A percentile compares a stretch with the other conserved stretches of the same genome.
Evolutionary conservation across 2,113 vertebrate genomes (phyloP).

Genomic region (Macroglossus sobrinus): DNA sequence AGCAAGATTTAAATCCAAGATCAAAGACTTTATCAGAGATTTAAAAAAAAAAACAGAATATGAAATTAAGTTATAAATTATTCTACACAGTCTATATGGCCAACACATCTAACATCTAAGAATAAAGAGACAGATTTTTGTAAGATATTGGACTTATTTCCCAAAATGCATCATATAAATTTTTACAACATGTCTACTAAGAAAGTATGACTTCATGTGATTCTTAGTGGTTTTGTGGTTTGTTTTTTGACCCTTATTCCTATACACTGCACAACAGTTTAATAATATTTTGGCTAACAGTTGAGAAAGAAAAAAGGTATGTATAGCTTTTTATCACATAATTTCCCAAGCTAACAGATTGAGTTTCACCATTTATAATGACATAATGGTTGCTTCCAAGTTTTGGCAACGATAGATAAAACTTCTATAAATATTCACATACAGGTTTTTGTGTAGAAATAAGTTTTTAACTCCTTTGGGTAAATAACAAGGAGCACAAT

Average conservation of each 20-base stretch:
- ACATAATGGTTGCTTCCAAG: constrained; percentile 25
- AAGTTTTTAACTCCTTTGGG: not conserved
- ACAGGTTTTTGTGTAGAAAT: not conserved
- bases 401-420: not conserved
- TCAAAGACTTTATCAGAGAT: not conserved
- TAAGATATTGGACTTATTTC: not conserved
- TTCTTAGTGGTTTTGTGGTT: constrained; percentile 17
- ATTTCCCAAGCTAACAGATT: constrained; percentile 73
- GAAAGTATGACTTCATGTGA: constrained; percentile 3
- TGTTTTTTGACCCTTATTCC: constrained; percentile 40
- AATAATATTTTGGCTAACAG: constrained; percentile 72
- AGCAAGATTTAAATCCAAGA: not conserved
- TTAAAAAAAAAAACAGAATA: not conserved
- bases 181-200: constrained; percentile 4
- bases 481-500: not conserved
- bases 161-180: not conserved
- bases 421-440: not conserved
- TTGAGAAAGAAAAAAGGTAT: constrained; percentile 27
- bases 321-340: constrained; percentile 67
- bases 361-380: constrained; percentile 64
- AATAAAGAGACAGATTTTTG: not conserved
- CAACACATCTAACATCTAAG: not conserved
- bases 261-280: constrained; percentile 40
- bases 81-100: not conserved
- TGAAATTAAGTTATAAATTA: constrained; percentile 13